Percentiles rank a stretch among this genome's conserved stretches.
phyloP scores from a whole-genome alignment of 1,140 invertebrate species.

The Neocloeon triangulifer region DNA sequence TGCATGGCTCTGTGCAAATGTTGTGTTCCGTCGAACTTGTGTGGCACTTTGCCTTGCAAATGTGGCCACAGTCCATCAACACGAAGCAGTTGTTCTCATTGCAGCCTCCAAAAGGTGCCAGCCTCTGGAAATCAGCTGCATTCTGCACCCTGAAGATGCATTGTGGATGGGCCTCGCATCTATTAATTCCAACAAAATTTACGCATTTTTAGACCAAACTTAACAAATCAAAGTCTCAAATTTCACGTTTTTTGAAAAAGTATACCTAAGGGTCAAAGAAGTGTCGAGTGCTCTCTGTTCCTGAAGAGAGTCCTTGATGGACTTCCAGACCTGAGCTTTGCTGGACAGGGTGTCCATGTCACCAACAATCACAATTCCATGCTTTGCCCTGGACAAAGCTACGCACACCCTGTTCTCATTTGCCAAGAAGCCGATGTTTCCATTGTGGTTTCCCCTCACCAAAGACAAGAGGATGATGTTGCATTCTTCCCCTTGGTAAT shows the following conservation, averaged over 20 bases:
- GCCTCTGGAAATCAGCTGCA: no score
- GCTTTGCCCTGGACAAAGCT: constrained; percentile 28
- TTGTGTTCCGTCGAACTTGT: constrained; percentile 13
- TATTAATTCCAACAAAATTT: no score
- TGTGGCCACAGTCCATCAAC: no score
- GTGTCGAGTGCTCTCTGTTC: constrained; percentile 5
- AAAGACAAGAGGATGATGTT: constrained; percentile 31
- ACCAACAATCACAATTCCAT: constrained; percentile 27
- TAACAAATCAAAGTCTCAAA: no score
- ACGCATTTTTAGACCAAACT: no score
- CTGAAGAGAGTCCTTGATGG: constrained; percentile 4
- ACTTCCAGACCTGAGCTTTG: constrained; percentile 7
- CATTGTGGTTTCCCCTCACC: constrained; percentile 22
- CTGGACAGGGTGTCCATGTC: constrained; percentile 20
- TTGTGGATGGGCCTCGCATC: no score
- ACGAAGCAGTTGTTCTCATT: no score
- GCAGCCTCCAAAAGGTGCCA: no score
- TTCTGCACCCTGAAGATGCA: no score
- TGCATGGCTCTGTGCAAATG: constrained; percentile 1
- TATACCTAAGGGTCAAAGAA: constrained; percentile 12
- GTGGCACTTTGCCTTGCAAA: no score
- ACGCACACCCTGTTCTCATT: constrained; percentile 29
- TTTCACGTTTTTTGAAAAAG: no score
- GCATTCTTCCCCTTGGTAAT: constrained; percentile 34
- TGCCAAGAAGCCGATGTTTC: constrained; percentile 26